Base-by-base conservation (phyloP, 1,140 invertebrate genomes). In the Leptinotarsa defecta region DNA sequence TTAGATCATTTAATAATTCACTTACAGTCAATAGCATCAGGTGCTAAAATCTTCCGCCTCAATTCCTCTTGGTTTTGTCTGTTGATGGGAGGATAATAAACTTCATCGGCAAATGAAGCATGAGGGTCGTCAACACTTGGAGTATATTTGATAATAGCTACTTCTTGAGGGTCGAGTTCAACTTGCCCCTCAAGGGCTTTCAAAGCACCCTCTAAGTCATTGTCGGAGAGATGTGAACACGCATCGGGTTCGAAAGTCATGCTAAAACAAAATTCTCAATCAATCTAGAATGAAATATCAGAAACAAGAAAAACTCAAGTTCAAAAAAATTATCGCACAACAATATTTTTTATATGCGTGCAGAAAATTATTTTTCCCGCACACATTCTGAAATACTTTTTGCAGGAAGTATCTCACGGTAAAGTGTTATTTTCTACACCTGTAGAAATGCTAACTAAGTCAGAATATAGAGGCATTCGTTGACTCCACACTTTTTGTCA, bases 81-180 rank as follows among this genome's bases (percentile, higher is more conserved):
- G 27, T 82, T 81, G n/a, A 83, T 82, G 20, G 92, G 91, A 48
- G 94, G 92, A 84, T 90, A 92, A 83, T 93, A 95, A n/a, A 94
- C 86, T 85, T 94, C 91, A 80, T 94, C 92, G 3, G 92, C 92
- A 81, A 91, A 94, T 77, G 92, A 89, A 4, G 89, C 89, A 77
- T 91, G 88, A 2, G 89, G 88, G 78, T 92, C 85, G 3, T 88
- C 86, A 52, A 89, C 88, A 72, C 93, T 94, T 4, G 94, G 93
- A 1, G 90, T 92, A 78, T 94, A 95, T 75, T 91, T 91, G 2
- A 96, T 91, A 78, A 92, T 92, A 20, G 94, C 94, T 77, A 94
- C 85, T 68, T 91, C 88, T 62, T 89, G 88, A 5, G 92, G 89
- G 79, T 92, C 91, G 52, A 90, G 82, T 68, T 85, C 81, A 57